Evolutionary conservation across 1,140 invertebrate species (phyloP).

Genomic region (Conus betulinus): DNA sequence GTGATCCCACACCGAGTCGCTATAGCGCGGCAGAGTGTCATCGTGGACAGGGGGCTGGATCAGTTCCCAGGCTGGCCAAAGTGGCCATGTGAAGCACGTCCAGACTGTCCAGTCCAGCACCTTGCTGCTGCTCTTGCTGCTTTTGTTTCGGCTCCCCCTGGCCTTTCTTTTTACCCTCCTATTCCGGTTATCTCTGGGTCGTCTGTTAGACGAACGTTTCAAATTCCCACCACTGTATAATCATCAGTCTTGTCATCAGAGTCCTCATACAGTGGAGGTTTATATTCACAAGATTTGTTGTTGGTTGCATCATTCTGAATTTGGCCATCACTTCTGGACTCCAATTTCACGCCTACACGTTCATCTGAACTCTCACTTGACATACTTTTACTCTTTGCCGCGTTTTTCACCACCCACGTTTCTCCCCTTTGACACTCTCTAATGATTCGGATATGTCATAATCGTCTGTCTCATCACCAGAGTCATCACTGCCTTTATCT

Average conservation of each 20-base stretch:
- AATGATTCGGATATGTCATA: conserved; percentile 26
- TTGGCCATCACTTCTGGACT: background rate
- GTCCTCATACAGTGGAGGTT: background rate
- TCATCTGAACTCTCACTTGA: background rate
- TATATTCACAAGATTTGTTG: background rate
- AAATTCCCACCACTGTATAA: background rate
- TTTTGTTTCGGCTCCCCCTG: background rate
- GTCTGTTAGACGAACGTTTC: background rate
- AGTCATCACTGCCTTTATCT: conserved; percentile 36
- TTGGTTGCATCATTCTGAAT: no score
- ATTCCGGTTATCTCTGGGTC: conserved; percentile 13
- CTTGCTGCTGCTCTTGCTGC: conserved; percentile 15
- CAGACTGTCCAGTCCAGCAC: conserved; percentile 21
- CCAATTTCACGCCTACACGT: background rate
- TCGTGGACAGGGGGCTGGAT: background rate
- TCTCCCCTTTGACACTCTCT: background rate
- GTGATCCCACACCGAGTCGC: conserved; percentile 30
- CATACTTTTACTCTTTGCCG: background rate
- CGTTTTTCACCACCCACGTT: background rate
- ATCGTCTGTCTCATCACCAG: conserved; percentile 58
- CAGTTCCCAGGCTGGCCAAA: conserved; percentile 7
- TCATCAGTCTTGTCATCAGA: background rate
- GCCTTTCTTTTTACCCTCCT: background rate
- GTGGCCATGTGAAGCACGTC: conserved; percentile 15
- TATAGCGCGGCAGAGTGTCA: conserved; percentile 29